Percentiles rank a stretch among this genome's conserved stretches.
phyloP scores from a whole-genome alignment of 92 coral and sea anemone genomes.

The Heteractis magnifica region DNA sequence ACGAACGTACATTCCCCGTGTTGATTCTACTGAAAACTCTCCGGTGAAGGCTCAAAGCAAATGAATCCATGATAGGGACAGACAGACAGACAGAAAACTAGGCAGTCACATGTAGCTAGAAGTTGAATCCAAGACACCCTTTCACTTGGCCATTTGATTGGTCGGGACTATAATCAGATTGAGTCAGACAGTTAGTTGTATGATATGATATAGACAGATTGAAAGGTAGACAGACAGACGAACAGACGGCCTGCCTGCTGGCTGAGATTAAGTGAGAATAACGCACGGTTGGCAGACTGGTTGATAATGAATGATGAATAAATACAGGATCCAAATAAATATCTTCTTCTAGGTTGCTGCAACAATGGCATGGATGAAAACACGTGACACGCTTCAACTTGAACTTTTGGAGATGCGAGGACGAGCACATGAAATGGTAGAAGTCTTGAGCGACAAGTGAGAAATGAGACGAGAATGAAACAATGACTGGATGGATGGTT shows the following conservation, averaged over 20 bases:
- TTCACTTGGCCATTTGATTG: constrained; percentile 5
- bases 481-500: not conserved
- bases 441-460: not conserved
- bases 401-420: not conserved
- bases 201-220: not conserved
- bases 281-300: not conserved
- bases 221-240: not conserved
- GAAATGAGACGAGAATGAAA: not conserved
- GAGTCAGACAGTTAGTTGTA: constrained; percentile 29
- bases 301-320: not conserved
- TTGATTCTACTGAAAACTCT: not conserved
- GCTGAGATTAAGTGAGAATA: no score
- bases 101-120: constrained; percentile 10
- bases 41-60: not conserved
- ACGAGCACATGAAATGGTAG: no score
- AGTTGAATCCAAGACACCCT: constrained; percentile 27
- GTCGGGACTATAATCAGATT: constrained; percentile 20
- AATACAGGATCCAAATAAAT: constrained; percentile 6
- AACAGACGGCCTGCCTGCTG: not conserved
- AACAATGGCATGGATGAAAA: not conserved
- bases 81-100: not conserved
- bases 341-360: not conserved
- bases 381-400: not conserved
- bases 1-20: constrained; percentile 1
- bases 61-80: not conserved